phyloP scores from a whole-genome alignment of 2,888 invertebrate species.

The Thumatha senex region DNA sequence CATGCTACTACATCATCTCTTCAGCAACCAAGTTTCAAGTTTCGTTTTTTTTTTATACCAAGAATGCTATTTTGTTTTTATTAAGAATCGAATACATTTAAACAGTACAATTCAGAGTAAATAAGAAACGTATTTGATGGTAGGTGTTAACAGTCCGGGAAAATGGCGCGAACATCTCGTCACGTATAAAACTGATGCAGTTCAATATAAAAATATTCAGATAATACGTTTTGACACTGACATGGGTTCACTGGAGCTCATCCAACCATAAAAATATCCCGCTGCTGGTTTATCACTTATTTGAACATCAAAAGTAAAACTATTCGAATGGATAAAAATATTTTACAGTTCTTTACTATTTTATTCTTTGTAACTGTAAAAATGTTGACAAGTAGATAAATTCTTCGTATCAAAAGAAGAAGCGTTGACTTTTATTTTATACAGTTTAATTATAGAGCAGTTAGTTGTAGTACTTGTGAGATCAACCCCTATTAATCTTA shows the following conservation, averaged over 20 bases:
- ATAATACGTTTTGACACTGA: conserved; percentile 74
- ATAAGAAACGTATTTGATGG: neutral
- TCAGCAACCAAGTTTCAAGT: too few species aligned
- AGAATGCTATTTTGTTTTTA: too few species aligned
- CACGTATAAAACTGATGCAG: conserved; percentile 55
- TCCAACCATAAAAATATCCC: conserved; percentile 70
- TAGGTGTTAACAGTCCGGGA: conserved; percentile 15
- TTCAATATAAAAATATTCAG: conserved; percentile 67
- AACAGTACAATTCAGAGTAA: too few species aligned
- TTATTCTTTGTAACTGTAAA: conserved; percentile 1
- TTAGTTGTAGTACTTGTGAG: neutral
- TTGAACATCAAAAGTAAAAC: conserved; percentile 53
- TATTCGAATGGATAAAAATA: conserved; percentile 19
- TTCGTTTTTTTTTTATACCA: too few species aligned
- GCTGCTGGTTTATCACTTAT: conserved; percentile 67
- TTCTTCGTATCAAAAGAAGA: too few species aligned
- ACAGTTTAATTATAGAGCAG: neutral
- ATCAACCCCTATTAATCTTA: conserved; percentile 3
- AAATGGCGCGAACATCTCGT: conserved; percentile 21
- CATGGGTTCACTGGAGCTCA: conserved; percentile 68
- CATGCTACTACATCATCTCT: too few species aligned
- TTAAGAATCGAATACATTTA: too few species aligned
- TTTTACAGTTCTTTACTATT: conserved; percentile 4
- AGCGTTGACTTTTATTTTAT: neutral
- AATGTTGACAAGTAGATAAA: neutral